phyloP scores from a whole-genome alignment of 2,888 invertebrate species.

The Caenorhabditis auriculariae region DNA sequence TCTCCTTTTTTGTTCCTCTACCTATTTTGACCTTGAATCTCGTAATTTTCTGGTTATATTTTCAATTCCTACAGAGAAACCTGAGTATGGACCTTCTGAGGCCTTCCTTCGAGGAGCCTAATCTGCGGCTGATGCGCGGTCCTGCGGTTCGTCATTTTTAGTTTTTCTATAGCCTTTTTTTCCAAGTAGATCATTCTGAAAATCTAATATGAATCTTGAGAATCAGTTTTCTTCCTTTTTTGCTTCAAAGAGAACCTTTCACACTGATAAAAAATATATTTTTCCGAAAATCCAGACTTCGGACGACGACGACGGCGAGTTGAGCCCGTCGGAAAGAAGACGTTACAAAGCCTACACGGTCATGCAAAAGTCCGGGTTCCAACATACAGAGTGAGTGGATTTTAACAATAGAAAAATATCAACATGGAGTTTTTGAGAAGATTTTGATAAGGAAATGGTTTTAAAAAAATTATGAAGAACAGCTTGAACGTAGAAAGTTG shows the following conservation, averaged over 20 bases:
- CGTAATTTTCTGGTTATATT: not conserved
- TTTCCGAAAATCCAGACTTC: constrained; percentile 28
- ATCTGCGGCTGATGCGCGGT: constrained; percentile 47
- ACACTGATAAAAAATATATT: not conserved
- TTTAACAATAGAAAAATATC: not conserved
- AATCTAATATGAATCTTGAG: no score
- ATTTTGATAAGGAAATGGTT: no score
- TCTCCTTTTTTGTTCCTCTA: not conserved
- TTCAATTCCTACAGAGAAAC: constrained; percentile 25
- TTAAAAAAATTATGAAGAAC: no score
- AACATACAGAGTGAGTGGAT: constrained; percentile 59
- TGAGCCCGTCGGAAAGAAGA: constrained; percentile 37
- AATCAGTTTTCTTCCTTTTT: not conserved
- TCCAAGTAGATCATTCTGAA: no score
- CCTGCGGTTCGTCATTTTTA: constrained; percentile 20
- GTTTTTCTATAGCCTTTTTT: not conserved
- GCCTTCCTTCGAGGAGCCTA: constrained; percentile 52
- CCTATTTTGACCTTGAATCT: no score
- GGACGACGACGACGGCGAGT: constrained; percentile 44
- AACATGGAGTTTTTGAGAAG: no score
- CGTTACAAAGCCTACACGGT: constrained; percentile 59
- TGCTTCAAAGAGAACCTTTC: not conserved
- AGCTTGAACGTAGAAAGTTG: no score
- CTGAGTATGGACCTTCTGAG: constrained; percentile 49
- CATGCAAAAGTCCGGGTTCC: constrained; percentile 58